These are phyloP conservation scores for Amphibalanus amphitrite DNA, from an alignment of 1,140 invertebrate genomes.

Conservation along the genomic window DNA sequence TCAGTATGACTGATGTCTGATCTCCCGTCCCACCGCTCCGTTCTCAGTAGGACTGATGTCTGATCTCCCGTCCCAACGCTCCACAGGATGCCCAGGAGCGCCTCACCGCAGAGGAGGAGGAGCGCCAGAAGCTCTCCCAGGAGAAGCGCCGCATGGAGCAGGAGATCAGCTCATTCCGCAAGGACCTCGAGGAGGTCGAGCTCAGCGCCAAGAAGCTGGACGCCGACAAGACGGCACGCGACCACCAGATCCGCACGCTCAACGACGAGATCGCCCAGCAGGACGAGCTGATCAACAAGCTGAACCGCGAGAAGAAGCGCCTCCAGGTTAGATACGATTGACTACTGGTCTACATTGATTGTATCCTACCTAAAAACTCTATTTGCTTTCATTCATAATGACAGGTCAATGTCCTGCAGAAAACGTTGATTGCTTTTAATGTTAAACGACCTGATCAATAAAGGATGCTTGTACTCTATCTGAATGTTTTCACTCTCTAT, in stretches of 20 bases:
- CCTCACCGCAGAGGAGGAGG: constrained; percentile 14
- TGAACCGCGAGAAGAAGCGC: constrained; percentile 37
- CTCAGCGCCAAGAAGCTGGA: constrained; percentile 29
- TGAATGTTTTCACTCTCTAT: constrained; percentile 42
- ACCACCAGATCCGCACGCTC: constrained; percentile 37
- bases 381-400: background rate
- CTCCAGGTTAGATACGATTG: constrained; percentile 19
- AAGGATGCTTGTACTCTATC: background rate
- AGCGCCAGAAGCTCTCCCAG: constrained; percentile 18
- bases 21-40: too few species aligned
- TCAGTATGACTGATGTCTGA: too few species aligned
- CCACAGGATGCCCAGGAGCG: background rate
- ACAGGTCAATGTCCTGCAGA: background rate
- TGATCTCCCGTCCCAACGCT: too few species aligned
- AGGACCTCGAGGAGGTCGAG: constrained; percentile 24
- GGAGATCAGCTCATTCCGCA: constrained; percentile 17
- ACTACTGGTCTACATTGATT: constrained; percentile 28
- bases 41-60: too few species aligned
- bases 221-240: constrained; percentile 35
- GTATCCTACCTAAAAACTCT: background rate
- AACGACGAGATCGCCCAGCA: constrained; percentile 34
- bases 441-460: constrained; percentile 95
- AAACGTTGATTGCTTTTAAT: background rate
- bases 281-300: constrained; percentile 36
- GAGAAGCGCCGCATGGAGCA: constrained; percentile 22